A percentile compares a stretch with the other conserved stretches of the same genome.
Conservation (phyloP, 2,888 invertebrate species). For the Ophioninae sp. region DNA sequence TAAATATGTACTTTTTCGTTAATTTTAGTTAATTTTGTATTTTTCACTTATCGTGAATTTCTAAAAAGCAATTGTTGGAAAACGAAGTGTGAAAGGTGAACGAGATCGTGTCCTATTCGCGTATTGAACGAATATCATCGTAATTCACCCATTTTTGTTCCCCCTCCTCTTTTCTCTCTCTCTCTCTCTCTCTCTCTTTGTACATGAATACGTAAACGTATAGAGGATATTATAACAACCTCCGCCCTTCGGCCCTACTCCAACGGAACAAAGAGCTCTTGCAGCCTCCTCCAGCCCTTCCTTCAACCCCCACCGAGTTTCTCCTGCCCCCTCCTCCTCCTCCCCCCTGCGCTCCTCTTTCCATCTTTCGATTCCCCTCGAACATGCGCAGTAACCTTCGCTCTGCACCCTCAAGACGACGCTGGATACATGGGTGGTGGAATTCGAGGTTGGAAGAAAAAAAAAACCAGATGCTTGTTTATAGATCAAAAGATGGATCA, state of each 20-base stretch:
- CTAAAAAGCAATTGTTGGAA: constrained; percentile 18
- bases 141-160: constrained; percentile 29
- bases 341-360: neutral
- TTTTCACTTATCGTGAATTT: constrained; percentile 9
- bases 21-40: too few relatives aligned
- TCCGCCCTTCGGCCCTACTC: neutral
- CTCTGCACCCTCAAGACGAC: neutral
- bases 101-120: neutral
- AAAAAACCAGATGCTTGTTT: neutral
- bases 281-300: neutral
- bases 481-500: too few relatives aligned
- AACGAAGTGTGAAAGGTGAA: constrained; percentile 21
- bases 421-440: neutral
- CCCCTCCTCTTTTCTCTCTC: constrained; percentile 2
- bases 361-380: neutral
- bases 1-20: too few relatives aligned
- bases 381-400: neutral
- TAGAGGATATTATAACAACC: constrained; percentile 17
- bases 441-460: neutral
- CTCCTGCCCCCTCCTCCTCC: neutral
- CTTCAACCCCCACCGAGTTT: neutral
- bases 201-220: neutral
- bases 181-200: neutral
- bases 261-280: constrained; percentile 24
- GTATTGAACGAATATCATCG: constrained; percentile 13